These are phyloP conservation scores for Colostygia pectinataria DNA, from an alignment of 2,888 invertebrate genomes.

Conservation along the genomic window DNA sequence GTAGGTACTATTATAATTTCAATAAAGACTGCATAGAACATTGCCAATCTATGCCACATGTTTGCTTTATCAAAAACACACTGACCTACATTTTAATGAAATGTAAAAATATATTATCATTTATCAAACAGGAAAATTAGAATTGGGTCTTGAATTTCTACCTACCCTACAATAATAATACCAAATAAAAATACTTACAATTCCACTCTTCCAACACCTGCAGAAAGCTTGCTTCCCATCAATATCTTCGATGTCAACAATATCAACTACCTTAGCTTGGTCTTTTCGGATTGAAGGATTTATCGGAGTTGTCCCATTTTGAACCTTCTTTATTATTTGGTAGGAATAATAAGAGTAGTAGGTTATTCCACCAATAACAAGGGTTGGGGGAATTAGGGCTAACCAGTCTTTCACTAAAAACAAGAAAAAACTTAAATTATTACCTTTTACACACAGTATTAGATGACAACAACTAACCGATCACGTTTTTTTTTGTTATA, in stretches of 20 bases:
- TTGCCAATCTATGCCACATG: too few species aligned
- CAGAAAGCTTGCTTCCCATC: slow-evolving; percentile 95
- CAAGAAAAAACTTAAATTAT: slow-evolving; percentile 3
- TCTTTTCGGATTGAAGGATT: slow-evolving; percentile 90
- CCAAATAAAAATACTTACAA: slow-evolving; percentile 84
- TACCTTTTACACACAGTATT: too few species aligned
- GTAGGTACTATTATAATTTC: too few species aligned
- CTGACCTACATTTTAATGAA: too few species aligned
- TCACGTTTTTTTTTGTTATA: background rate
- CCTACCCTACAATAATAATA: too few species aligned
- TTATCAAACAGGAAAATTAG: too few species aligned
- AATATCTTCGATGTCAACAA: slow-evolving; percentile 96
- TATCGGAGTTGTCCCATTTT: slow-evolving; percentile 67
- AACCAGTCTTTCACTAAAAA: slow-evolving; percentile 91
- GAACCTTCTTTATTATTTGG: slow-evolving; percentile 80
- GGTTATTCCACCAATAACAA: slow-evolving; percentile 90
- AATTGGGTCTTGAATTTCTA: too few species aligned
- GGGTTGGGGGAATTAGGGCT: slow-evolving; percentile 91
- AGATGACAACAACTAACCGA: too few species aligned
- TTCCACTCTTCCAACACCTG: slow-evolving; percentile 97
- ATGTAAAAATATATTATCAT: too few species aligned
- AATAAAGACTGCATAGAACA: too few species aligned
- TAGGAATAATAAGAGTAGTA: slow-evolving; percentile 89
- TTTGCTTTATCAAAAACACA: too few species aligned
- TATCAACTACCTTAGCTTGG: slow-evolving; percentile 93